Evolutionary conservation across 2,888 invertebrate genomes (phyloP), one percentile per base, ranked within the genome.

Genomic region (Orchestes rusci): DNA sequence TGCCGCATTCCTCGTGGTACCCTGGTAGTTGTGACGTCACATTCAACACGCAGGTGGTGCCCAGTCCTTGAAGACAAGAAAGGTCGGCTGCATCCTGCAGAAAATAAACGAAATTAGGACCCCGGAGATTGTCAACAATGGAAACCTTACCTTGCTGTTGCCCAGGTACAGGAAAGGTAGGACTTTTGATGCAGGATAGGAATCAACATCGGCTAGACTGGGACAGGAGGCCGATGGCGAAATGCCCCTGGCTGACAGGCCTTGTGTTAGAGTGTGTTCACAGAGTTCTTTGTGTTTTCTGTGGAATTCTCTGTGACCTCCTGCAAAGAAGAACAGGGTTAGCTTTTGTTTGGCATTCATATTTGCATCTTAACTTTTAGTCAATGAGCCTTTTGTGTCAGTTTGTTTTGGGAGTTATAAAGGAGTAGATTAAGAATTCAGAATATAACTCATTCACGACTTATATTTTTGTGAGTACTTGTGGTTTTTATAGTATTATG

Each of bases 101-200:
- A 41, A 44, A 50, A n/a, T n/a, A n/a, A n/a, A n/a, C n/a, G n/a
- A n/a, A n/a, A n/a, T n/a, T n/a, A n/a, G n/a, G n/a, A n/a, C n/a
- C n/a, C n/a, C n/a, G n/a, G n/a, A n/a, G n/a, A n/a, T n/a, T n/a
- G 12, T 28, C 10, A 12, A 28, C 28, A 12, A 28, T 31, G 15
- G 15, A 31, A 12, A 31, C 10, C 36, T 41, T 69, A 89, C 87
- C 54, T 79, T 74, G 60, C 84, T 85, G 70, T 88, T 89, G 57
- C 89, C 89, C 56, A 89, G 76, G 68, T 83, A 82, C 54, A 89
- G 73, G 70, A 82, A 85, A 38, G 88, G 86, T 57, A 89, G 73
- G 40, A 89, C 82, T 63, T 82, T 74, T 47, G 87, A 84, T 51
- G 85, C 81, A 13, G 82, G 83, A 64, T 84, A 82, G 53, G 76